Conservation (phyloP, 2,888 invertebrate genomes). For the Acleris sparsana region DNA sequence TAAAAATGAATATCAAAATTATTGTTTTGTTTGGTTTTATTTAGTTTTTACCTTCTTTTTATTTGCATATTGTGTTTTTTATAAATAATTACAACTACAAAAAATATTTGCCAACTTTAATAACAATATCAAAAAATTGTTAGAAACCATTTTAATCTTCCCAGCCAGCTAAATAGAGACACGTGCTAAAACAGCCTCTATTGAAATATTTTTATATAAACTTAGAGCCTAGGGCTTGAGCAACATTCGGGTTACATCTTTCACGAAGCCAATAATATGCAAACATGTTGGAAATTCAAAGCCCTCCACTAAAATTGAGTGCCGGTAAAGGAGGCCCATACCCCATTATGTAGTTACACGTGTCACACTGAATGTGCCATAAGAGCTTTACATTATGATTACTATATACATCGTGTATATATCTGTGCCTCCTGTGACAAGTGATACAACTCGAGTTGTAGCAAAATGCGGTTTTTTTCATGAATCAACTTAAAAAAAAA, state of each 20-base stretch:
- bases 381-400: not conserved
- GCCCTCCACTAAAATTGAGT: constrained; percentile 47
- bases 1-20: constrained; percentile 74
- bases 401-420: not conserved
- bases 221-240: not conserved
- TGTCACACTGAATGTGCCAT: constrained; percentile 1
- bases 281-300: constrained; percentile 63
- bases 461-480: too few species aligned
- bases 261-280: constrained; percentile 53
- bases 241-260: constrained; percentile 19
- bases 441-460: too few species aligned
- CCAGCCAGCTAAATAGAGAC: not conserved
- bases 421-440: too few species aligned
- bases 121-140: not conserved
- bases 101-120: not conserved
- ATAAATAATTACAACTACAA: not conserved
- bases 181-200: not conserved
- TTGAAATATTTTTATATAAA: constrained; percentile 6
- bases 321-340: constrained; percentile 40
- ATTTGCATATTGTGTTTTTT: constrained; percentile 14
- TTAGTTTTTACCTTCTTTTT: constrained; percentile 44
- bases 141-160: not conserved
- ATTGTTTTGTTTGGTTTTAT: constrained; percentile 78
- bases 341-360: constrained; percentile 34
- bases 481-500: too few species aligned